Conservation (phyloP, 2,888 invertebrate species). For the Dryomyza anilis region DNA sequence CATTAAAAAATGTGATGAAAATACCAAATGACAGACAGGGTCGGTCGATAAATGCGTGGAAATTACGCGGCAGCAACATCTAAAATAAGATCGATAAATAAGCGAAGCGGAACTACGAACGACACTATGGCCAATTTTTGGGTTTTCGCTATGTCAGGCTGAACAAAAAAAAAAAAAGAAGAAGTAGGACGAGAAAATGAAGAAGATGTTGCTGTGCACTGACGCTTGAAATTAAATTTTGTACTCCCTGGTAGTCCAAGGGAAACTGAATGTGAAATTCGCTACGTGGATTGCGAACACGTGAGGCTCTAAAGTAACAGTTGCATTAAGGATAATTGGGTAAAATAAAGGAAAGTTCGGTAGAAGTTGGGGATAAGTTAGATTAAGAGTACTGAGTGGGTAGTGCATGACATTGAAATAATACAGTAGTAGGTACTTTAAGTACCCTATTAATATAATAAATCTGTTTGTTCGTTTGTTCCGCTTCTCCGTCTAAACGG, state of each 20-base stretch:
- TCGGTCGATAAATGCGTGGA: not conserved
- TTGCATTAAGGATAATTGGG: no score
- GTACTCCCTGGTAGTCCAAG: not conserved
- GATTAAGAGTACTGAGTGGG: no score
- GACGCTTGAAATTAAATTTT: conserved; percentile 25
- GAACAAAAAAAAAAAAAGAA: not conserved
- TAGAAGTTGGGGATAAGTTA: no score
- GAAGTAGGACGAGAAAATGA: not conserved
- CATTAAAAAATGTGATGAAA: not conserved
- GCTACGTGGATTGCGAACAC: conserved; percentile 12
- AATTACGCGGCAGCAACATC: not conserved
- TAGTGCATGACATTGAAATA: no score
- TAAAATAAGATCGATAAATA: conserved; percentile 12
- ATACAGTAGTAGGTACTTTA: no score
- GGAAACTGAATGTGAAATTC: conserved; percentile 6
- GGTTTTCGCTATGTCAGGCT: not conserved
- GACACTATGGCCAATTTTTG: not conserved
- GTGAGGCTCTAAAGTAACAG: not conserved
- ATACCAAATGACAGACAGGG: not conserved
- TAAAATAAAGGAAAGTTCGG: no score
- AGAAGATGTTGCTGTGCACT: not conserved
- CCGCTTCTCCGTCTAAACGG: no score
- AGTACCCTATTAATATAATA: no score
- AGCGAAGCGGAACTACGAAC: conserved; percentile 9
- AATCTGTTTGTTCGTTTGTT: no score